Evolutionary conservation across 2,888 invertebrate genomes (phyloP).

Genomic region (Ichneumoninae sp.): DNA sequence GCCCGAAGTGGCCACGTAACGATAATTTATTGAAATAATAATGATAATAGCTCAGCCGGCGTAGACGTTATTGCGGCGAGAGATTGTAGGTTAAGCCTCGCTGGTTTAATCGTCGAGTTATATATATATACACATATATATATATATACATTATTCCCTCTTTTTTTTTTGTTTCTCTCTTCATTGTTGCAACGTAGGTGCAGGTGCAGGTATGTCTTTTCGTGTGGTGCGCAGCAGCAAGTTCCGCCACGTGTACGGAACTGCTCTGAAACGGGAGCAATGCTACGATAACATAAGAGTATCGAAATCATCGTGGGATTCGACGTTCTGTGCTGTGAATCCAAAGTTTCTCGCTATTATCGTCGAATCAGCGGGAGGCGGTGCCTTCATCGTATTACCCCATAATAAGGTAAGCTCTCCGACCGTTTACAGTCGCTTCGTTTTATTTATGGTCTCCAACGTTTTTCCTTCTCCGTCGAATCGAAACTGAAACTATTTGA

Average conservation of each 20-base stretch:
- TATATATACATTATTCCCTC: constrained; percentile 16
- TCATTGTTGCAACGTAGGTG: constrained; percentile 55
- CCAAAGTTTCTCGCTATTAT: constrained; percentile 99
- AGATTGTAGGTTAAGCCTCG: constrained; percentile 72
- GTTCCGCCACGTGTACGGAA: constrained; percentile 98
- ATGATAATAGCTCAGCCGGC: constrained; percentile 71
- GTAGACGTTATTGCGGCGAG: constrained; percentile 59
- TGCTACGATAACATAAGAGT: constrained; percentile 99
- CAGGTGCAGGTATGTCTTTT: constrained; percentile 91
- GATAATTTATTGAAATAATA: constrained; percentile 77
- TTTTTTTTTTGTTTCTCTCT: constrained; percentile 47
- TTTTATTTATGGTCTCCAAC: not conserved
- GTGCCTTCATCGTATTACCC: constrained; percentile 97
- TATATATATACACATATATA: not conserved
- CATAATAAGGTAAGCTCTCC: constrained; percentile 91
- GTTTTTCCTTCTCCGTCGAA: not conserved
- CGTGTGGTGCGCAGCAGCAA: constrained; percentile 98
- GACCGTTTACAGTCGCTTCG: not conserved
- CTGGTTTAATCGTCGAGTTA: constrained; percentile 42
- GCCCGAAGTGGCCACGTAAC: constrained; percentile 79
- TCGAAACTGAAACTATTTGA: not conserved
- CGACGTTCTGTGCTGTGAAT: constrained; percentile 99
- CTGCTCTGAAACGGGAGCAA: constrained; percentile 96
- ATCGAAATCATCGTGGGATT: constrained; percentile 99
- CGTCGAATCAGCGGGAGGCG: constrained; percentile 98